phyloP scores from a whole-genome alignment of 1,140 invertebrate species.

The Drosophila guanche region DNA sequence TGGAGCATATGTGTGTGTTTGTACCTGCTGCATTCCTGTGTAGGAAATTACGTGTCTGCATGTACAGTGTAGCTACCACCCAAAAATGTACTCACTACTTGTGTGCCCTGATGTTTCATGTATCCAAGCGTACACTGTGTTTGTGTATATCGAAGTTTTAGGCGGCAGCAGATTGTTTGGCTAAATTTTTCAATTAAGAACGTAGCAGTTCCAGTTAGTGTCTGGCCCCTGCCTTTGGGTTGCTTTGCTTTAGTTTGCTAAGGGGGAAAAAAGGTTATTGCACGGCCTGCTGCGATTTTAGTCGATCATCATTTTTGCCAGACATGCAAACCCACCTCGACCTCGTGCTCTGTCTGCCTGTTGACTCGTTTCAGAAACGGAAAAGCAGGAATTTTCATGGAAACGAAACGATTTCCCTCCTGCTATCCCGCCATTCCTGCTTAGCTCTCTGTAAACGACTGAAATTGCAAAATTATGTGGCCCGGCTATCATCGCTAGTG shows the following conservation, averaged over 20 bases:
- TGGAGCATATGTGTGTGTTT: slow-evolving; percentile 32
- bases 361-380: slow-evolving; percentile 32
- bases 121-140: too few species aligned
- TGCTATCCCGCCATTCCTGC: slow-evolving; percentile 2
- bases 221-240: slow-evolving; percentile 4
- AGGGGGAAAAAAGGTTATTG: slow-evolving; percentile 69
- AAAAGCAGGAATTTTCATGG: slow-evolving; percentile 43
- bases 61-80: too few species aligned
- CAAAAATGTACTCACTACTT: too few species aligned
- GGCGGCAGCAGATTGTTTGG: background rate
- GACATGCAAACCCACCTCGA: slow-evolving; percentile 60
- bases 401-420: slow-evolving; percentile 34
- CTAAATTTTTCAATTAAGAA: slow-evolving; percentile 58
- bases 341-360: slow-evolving; percentile 29
- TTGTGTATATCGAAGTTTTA: background rate
- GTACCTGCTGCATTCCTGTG: background rate
- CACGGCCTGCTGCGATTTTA: slow-evolving; percentile 60
- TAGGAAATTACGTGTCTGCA: too few species aligned
- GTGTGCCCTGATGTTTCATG: too few species aligned
- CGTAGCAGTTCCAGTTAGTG: slow-evolving; percentile 11
- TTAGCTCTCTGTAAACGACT: slow-evolving; percentile 8
- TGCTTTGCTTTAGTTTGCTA: slow-evolving; percentile 8
- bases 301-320: slow-evolving; percentile 71
- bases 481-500: slow-evolving; percentile 56
- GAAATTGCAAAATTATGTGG: slow-evolving; percentile 71